Evolutionary conservation across 2,888 invertebrate species (phyloP), one percentile per base, ranked within the genome.

Genomic region (Cyclophora albipunctata): DNA sequence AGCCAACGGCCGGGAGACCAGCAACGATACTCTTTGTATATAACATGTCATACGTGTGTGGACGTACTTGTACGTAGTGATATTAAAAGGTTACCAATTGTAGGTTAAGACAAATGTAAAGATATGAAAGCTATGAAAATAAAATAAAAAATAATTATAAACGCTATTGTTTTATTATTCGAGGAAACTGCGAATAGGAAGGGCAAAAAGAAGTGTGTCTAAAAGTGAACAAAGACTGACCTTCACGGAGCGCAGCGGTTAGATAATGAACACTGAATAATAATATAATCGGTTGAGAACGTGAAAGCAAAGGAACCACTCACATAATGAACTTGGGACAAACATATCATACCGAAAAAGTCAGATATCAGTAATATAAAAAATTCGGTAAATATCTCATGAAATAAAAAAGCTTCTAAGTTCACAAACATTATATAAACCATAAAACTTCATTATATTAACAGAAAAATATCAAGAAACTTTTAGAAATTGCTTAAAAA

Each of bases 31-130:
- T 78, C 77, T 80, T 75, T 83, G 67, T 71, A 84, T 85, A 81
- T 85, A 83, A 42, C 20, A 75, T 78, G 73, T 78, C 74, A 78
- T 81, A 79, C 77, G 78, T 83, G 82, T 78, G 74, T 75, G 82
- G 66, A 72, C 79, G 82, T 81, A 80, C 78, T 74, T 77, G 81
- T 81, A 80, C 78, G 72, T 78, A 83, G 86, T 87, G 86, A 87
- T 86, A 78, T 59, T 75, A 80, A 81, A 76, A 80, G 69, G 86
- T 85, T 87, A 86, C 86, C 87, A 85, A 57, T 78, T 79, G 71
- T 81, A 81, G 82, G 71, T 74, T 84, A 85, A 84, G 85, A 74
- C 63, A 78, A 82, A 74, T 81, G 79, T 84, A 84, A 83, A 77
- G 49, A 50, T 55, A 58, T 48, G 58, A 53, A 80, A 79, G 68